Evolutionary conservation across 2,888 invertebrate genomes (phyloP), one percentile per base, ranked within the genome.

Genomic region (Panopea generosa): DNA sequence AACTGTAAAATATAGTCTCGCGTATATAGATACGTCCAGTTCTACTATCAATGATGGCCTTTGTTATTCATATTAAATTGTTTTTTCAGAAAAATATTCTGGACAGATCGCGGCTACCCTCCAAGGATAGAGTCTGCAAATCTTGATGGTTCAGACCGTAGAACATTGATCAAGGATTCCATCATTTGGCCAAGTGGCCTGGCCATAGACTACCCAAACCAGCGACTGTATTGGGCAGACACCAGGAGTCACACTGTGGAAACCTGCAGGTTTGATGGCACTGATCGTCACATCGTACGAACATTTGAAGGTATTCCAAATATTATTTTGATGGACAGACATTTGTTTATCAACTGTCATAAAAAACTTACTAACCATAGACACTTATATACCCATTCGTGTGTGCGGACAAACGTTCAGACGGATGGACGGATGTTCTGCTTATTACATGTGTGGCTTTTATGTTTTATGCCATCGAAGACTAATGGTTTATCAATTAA

Each of bases 151-250:
- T 79, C 81, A 11, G 72, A 84, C n/a, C 71, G 84, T 14, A 80
- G 40, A 7, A 77, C 84, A 0, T 56, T 90, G 16, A 86, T 87
- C 11, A 53, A 73, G n/a, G 63, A 74, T 11, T 77, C 86, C 27
- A 62, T 90, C 0, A 69, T 84, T 16, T 96, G 96, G 94, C 96
- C 96, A 0, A 94, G 95, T 3, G 96, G 96, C 83, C 94, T 97
- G 53, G 95, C 96, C 4, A 94, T 97, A 65, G 96, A 96, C 92
- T 94, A 95, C 90, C 95, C 96, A 0, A 95, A 95, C 0, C 93
- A 94, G n/a, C 93, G 97, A 6, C 92, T 97, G 2, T 97, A 97
- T 94, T 96, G 96, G 96, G 95, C 96, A 14, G 97, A 97, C 93
- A 95, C 95, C n/a, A 96, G 96, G 71, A 84, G 84, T 49, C 72